Base-by-base conservation (phyloP, 2,888 invertebrate genomes). In the Rotaria macrura region DNA sequence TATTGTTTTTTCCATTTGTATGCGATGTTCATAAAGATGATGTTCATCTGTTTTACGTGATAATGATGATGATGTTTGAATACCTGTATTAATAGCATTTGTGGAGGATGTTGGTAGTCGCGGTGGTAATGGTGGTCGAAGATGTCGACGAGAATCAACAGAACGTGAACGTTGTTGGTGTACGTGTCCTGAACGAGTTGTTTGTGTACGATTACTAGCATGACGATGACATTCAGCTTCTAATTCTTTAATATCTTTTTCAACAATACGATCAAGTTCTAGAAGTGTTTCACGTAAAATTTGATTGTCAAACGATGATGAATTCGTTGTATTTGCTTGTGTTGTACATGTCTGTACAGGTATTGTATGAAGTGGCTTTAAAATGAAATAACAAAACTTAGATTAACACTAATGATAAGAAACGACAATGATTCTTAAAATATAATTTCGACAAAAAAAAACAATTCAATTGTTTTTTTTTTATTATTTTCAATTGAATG, bases 241-340 rank as follows among this genome's bases (percentile, higher is more conserved):
- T 29, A 84, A 52, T 49, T 84, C 84, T 84, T 84, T 84, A 34
- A 84, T 49, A 84, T 84, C 49, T 52, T 49, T 84, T 34, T 84
- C 84, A 25, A 84, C 84, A n/a, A 84, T 84, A 25, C 84, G 47
- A 84, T 84, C 84, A 23, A 84, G 52, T 52, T 84, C 84, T 25
- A 84, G 54, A 14, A 84, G 29, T 52, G 84, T 84, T 52, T 84
- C 54, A 54, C 84, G 84, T 54, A 84, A 43, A 43, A 79, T 43
- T 25, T 79, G 43, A 43, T 79, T 40, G n/a, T 79, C 79, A 40
- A 43, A 38, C 25, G 43, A 7, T 65, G 65, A 20, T 1, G 10
- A 14, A 29, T 29, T 57, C 14, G 25, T 57, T 57, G 55, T 57
- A 29, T 34, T 65, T 17, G 20, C 2, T 65, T 34, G 65, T 65